Base-by-base conservation (phyloP, 64 coral and sea anemone species). In the Acropora tenuis region DNA sequence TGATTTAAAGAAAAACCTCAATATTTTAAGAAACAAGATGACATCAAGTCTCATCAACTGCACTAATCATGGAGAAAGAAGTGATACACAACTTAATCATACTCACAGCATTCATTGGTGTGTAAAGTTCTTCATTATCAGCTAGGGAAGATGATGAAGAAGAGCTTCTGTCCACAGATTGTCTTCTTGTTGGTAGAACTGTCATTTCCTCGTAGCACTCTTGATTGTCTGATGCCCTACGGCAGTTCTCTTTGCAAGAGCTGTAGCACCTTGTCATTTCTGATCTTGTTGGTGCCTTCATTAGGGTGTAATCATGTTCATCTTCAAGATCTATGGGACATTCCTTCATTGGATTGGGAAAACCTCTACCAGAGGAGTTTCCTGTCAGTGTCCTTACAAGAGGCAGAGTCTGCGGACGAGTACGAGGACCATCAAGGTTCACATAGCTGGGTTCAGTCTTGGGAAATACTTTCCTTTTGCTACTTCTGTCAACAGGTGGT, bases 231-330 rank as follows among this genome's bases (percentile, higher is more conserved):
- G 6, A 3, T 47, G 63, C n/a, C 17, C 65, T 48, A 45, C 4
- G 6, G 8, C 41, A 20, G 2, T 69, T 65, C 15, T 49, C 82
- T 85, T 85, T 85, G 6, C 12, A 47, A 48, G 47, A 20, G 12
- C 82, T 85, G 43, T 85, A 85, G 82, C 82, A 85, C 48, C 82
- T 41, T 48, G 82, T 71, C 43, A n/a, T 50, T 8, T 69, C 43
- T 71, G 82, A 71, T 85, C 82, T 69, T 85, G 82, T 85, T 1
- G 82, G 82, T 61, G 91, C 71, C 17, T 92, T 18, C 91, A 93
- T 93, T 41, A 52, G 16, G 53, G 8, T 73, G 47, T 87, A 93
- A 18, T 91, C 90, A 65, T 7, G 4, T 4, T 85, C 49, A 18
- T 84, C 82, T 11, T 4, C 7, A 50, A 15, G 3, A 1, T 9